Percentiles rank a stretch among this genome's conserved stretches.
Evolutionary conservation across 2,888 invertebrate species (phyloP).

Genomic region (Cabera pusaria): DNA sequence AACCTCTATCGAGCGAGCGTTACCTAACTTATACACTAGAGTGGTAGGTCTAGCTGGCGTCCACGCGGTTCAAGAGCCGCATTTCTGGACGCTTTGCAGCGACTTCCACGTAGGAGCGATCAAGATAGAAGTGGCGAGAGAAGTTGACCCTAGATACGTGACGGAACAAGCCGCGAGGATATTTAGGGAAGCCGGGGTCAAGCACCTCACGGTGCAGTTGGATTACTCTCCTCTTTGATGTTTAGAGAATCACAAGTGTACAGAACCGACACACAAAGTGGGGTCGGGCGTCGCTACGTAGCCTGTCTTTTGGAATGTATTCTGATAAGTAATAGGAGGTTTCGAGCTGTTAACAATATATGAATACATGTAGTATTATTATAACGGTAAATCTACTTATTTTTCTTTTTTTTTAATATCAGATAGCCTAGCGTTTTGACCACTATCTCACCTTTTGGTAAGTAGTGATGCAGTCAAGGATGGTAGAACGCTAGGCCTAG

Average conservation of each 20-base stretch:
- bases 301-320: conserved; percentile 22
- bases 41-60: conserved; percentile 96
- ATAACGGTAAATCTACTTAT: too few species aligned
- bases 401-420: too few species aligned
- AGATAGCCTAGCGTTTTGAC: too few species aligned
- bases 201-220: conserved; percentile 95
- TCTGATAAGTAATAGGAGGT: not conserved
- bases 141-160: conserved; percentile 96
- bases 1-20: conserved; percentile 88
- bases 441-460: too few species aligned
- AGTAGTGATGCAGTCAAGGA: too few species aligned
- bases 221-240: conserved; percentile 90
- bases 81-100: conserved; percentile 99
- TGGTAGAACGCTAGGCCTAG: too few species aligned
- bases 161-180: conserved; percentile 97
- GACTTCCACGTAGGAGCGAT: conserved; percentile 96
- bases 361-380: too few species aligned
- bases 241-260: conserved; percentile 6
- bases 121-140: conserved; percentile 96
- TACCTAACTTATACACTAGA: conserved; percentile 95
- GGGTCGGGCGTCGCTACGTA: conserved; percentile 19
- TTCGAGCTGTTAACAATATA: not conserved
- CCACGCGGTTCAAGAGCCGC: conserved; percentile 97
- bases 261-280: conserved; percentile 18
- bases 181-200: conserved; percentile 95